Evolutionary conservation across 2,888 invertebrate genomes (phyloP).

Genomic region (Ennomos erosarius): DNA sequence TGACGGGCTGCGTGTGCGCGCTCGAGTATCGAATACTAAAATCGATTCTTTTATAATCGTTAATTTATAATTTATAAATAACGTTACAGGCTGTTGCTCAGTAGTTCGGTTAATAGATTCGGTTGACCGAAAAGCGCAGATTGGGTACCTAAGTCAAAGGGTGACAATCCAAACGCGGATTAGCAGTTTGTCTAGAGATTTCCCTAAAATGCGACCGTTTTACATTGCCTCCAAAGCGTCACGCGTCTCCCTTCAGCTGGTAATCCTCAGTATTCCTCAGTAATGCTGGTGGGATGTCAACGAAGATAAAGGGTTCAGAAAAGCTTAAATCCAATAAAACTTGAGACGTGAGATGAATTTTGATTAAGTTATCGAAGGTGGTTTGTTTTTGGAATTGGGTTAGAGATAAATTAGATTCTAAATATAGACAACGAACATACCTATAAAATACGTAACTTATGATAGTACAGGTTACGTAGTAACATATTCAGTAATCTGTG

Average conservation of each 20-base stretch:
- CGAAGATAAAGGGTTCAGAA: conserved; percentile 74
- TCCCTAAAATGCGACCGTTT: conserved; percentile 49
- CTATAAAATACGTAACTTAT: too few species aligned
- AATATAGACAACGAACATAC: too few species aligned
- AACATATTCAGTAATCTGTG: too few species aligned
- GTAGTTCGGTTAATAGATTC: too few species aligned
- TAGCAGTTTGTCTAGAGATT: conserved; percentile 42
- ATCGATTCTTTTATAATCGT: too few species aligned
- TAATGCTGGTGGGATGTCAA: conserved; percentile 70
- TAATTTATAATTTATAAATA: too few species aligned
- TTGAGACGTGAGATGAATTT: conserved; percentile 74
- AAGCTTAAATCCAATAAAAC: conserved; percentile 81
- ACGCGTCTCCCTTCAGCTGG: conserved; percentile 54
- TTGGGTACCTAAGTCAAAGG: too few species aligned
- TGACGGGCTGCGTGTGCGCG: too few species aligned
- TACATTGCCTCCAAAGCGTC: conserved; percentile 48
- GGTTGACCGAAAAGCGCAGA: too few species aligned
- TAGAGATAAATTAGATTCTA: background rate
- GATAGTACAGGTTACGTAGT: too few species aligned
- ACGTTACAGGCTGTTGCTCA: too few species aligned
- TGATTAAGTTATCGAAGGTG: conserved; percentile 38
- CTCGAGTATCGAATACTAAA: too few species aligned
- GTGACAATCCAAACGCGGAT: conserved; percentile 44
- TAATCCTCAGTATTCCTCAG: conserved; percentile 72
- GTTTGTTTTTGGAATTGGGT: conserved; percentile 2